Percentiles rank a stretch among this genome's conserved stretches.
These are phyloP conservation scores for Hedychridium roseum DNA, from an alignment of 2,888 invertebrate species.

Conservation along the genomic window DNA sequence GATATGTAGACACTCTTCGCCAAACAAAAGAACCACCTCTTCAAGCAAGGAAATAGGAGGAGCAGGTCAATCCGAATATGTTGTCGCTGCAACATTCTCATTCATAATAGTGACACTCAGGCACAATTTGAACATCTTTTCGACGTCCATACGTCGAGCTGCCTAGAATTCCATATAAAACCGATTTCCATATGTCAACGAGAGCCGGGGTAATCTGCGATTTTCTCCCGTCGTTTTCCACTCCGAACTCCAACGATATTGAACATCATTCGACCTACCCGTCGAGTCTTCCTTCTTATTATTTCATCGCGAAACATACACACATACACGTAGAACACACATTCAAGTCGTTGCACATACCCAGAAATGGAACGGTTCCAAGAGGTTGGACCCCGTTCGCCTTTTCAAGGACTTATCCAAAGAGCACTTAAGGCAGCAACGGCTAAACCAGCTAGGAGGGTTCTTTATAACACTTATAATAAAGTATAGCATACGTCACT, in stretches of 20 bases:
- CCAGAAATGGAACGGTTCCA: not conserved
- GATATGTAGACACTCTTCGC: not conserved
- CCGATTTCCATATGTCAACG: no score
- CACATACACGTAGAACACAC: conserved; percentile 25
- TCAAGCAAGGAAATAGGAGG: not conserved
- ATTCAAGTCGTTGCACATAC: conserved; percentile 13
- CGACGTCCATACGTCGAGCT: no score
- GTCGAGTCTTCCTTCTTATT: conserved; percentile 2
- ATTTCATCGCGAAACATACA: conserved; percentile 2
- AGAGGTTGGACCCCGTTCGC: conserved; percentile 22
- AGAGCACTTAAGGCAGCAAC: conserved; percentile 2
- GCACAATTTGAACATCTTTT: no score
- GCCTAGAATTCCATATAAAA: no score
- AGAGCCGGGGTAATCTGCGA: no score
- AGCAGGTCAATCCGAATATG: not conserved
- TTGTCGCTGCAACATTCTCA: not conserved
- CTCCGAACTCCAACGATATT: not conserved
- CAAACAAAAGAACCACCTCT: not conserved
- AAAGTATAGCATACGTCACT: no score
- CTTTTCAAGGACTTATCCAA: conserved; percentile 19
- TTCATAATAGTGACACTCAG: no score
- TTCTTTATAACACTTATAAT: no score
- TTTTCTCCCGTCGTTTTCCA: not conserved
- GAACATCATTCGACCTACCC: not conserved
- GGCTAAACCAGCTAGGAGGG: no score